Evolutionary conservation across 2,888 invertebrate species (phyloP).

Genomic region (Zygogramma bicolorata): DNA sequence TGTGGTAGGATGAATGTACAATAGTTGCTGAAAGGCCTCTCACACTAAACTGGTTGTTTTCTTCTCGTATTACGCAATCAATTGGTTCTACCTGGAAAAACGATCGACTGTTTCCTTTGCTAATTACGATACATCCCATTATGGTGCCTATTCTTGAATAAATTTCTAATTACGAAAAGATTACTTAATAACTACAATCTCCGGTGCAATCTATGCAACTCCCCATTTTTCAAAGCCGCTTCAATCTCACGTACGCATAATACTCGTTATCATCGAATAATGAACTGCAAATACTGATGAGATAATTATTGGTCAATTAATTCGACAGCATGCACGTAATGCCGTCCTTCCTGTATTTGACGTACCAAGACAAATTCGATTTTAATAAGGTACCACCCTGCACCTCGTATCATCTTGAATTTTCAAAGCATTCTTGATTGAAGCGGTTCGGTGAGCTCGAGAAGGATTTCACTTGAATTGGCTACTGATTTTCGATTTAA

Average conservation of each 20-base stretch:
- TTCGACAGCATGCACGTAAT: neutral
- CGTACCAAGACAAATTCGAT: conserved; percentile 1
- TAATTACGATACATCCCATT: too few species aligned
- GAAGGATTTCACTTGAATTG: neutral
- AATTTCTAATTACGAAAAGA: neutral
- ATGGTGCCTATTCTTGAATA: neutral
- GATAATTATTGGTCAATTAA: conserved; percentile 2
- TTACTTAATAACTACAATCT: neutral
- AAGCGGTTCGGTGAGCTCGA: neutral
- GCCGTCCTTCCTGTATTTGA: neutral
- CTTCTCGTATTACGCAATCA: too few species aligned
- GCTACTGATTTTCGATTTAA: neutral
- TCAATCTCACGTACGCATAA: neutral
- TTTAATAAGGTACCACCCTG: neutral
- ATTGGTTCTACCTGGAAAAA: too few species aligned
- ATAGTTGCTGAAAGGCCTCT: too few species aligned
- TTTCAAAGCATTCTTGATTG: neutral
- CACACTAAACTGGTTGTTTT: too few species aligned
- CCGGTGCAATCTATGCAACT: neutral
- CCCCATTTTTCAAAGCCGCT: neutral
- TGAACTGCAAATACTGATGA: neutral
- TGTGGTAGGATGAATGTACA: too few species aligned
- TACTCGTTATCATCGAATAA: neutral
- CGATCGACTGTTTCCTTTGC: neutral
- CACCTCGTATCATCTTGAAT: neutral